These are phyloP conservation scores for Plecotus auritus DNA, from an alignment of 2,113 vertebrate genomes.

Conservation along the genomic window DNA sequence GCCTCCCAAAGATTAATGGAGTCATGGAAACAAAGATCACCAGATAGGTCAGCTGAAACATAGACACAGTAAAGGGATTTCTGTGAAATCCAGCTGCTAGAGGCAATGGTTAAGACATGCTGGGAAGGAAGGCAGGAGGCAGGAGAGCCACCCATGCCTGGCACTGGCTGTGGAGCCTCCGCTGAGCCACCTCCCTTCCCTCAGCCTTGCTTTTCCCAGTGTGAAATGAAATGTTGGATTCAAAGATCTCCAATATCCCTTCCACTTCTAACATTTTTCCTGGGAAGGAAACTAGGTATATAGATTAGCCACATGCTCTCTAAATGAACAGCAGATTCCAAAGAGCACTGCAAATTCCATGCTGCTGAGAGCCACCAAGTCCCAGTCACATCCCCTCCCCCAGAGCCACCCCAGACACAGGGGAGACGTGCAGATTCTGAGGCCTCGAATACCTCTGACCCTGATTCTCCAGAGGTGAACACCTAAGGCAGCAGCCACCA, in stretches of 20 bases:
- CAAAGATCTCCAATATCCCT: background rate
- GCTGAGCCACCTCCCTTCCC: background rate
- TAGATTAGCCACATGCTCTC: background rate
- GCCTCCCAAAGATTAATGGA: background rate
- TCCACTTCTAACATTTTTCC: background rate
- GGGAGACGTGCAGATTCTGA: background rate
- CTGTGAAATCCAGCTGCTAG: background rate
- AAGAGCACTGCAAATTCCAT: background rate
- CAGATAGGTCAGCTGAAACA: background rate
- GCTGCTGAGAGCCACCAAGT: background rate
- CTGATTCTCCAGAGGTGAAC: background rate
- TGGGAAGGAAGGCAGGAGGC: background rate
- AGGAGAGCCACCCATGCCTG: background rate
- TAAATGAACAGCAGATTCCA: constrained; percentile 9
- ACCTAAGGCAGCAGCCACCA: background rate
- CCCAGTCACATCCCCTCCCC: background rate
- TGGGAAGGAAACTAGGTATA: background rate
- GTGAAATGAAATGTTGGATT: background rate
- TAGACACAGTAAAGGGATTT: background rate
- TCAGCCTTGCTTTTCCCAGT: background rate
- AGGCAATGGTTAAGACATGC: background rate
- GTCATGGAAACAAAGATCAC: background rate
- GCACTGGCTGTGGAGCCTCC: background rate
- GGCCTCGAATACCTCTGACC: no score
- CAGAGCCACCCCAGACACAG: background rate